phyloP scores from a whole-genome alignment of 2,113 vertebrate genomes.

The Cebus imitator region DNA sequence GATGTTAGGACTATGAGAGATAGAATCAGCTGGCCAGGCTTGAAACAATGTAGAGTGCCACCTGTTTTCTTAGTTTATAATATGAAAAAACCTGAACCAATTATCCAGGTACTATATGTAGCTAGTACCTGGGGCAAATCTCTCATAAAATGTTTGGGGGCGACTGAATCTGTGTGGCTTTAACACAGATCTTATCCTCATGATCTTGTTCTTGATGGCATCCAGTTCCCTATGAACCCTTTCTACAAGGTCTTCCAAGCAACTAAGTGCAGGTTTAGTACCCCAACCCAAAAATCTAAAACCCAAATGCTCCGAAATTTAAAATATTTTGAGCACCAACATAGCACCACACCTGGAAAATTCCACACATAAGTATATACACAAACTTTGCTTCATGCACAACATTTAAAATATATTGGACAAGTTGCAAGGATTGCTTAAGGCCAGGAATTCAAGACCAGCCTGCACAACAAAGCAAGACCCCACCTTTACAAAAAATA shows the following conservation, averaged over 20 bases:
- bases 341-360: no score
- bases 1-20: background rate
- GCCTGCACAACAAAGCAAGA: no score
- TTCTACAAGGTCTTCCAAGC: background rate
- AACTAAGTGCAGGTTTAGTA: background rate
- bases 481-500: no score
- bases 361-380: no score
- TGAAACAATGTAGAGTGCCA: background rate
- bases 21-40: background rate
- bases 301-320: no score
- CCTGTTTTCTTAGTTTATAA: background rate
- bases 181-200: background rate
- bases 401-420: no score
- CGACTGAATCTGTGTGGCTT: background rate
- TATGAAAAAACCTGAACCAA: background rate
- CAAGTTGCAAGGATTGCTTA: no score
- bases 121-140: background rate
- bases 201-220: background rate
- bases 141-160: background rate
- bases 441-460: no score
- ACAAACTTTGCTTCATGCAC: no score
- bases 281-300: no score
- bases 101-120: background rate
- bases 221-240: background rate
- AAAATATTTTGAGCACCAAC: no score